Percentiles rank a stretch among this genome's conserved stretches.
Conservation (phyloP, 2,888 invertebrate genomes). For the Deroplatys truncata region DNA sequence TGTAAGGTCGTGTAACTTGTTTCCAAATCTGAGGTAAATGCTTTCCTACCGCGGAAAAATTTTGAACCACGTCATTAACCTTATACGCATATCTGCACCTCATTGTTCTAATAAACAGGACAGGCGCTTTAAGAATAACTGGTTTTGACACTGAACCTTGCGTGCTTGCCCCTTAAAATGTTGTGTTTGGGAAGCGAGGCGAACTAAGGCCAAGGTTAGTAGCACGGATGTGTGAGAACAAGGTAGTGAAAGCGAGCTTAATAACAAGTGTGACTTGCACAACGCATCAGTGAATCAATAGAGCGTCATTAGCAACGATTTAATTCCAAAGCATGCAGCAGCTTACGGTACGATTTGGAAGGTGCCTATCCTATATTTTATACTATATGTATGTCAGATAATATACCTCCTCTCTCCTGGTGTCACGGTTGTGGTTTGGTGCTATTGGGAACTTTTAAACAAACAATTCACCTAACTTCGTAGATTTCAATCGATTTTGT, state of each 20-base stretch:
- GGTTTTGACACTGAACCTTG: background rate
- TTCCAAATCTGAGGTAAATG: background rate
- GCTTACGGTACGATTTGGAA: too few species aligned
- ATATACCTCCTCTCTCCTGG: too few species aligned
- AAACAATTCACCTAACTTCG: too few species aligned
- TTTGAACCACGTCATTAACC: background rate
- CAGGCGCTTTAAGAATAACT: too few species aligned
- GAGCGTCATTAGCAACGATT: too few species aligned
- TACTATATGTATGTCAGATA: too few species aligned
- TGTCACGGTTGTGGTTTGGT: too few species aligned
- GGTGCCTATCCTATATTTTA: too few species aligned
- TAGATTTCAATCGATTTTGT: too few species aligned
- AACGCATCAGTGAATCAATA: background rate
- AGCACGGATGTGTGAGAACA: background rate
- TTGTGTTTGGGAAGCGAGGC: background rate
- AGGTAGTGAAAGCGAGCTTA: background rate
- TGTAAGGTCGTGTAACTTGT: too few species aligned
- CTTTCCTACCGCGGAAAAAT: background rate
- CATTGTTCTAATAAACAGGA: background rate
- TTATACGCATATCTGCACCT: background rate
- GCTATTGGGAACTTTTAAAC: too few species aligned
- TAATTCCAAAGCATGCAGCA: too few species aligned
- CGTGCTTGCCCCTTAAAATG: background rate
- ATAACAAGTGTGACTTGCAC: background rate
- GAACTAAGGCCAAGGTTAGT: background rate